Base-by-base conservation (phyloP, 1,140 invertebrate genomes). In the Tetragonula clypearis region DNA sequence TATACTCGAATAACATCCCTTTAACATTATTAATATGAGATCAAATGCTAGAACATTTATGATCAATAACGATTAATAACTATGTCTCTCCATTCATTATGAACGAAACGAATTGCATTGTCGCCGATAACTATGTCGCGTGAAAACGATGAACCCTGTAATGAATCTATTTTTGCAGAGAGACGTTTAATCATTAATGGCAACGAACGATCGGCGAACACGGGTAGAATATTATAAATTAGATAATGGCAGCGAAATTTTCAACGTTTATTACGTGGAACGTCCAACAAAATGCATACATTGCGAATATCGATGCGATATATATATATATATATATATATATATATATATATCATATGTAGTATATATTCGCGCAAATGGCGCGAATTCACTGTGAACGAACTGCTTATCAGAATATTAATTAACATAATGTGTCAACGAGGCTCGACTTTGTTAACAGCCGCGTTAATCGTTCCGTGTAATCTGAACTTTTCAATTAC, bases 361-460 rank as follows among this genome's bases (percentile, higher is more conserved):
- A 41, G 41, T 8, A 49, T 49, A 41, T 60, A 58, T 58, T 58
- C 41, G 41, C 41, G 74, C 19, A 35, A 76, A 76, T 58, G 30
- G 30, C 6, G 30, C 15, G 14, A 76, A 58, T 76, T 76, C 26
- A 14, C 49, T 21, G 8, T n/a, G 26, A 30, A 60, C 30, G 58
- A n/a, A 77, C n/a, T 41, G 66, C 78, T 79, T 79, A 79, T 69
- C 78, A 21, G 65, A 79, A 69, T 79, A 79, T 71, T 79, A 71
- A 79, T 79, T 79, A 69, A 79, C 78, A 69, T 71, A 71, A 79
- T 79, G 53, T 35, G 53, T 79, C 78, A 55, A 23, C 15, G 21
- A 26, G 17, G 21, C 12, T 68, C 49, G 30, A 55, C 23, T 49
- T 60, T 30, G 49, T n/a, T 79, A 79, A 69, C 65, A 69, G 53